These are phyloP conservation scores for Tricholaema leucomelas DNA, from an alignment of 2,113 vertebrate genomes.

Conservation along the genomic window DNA sequence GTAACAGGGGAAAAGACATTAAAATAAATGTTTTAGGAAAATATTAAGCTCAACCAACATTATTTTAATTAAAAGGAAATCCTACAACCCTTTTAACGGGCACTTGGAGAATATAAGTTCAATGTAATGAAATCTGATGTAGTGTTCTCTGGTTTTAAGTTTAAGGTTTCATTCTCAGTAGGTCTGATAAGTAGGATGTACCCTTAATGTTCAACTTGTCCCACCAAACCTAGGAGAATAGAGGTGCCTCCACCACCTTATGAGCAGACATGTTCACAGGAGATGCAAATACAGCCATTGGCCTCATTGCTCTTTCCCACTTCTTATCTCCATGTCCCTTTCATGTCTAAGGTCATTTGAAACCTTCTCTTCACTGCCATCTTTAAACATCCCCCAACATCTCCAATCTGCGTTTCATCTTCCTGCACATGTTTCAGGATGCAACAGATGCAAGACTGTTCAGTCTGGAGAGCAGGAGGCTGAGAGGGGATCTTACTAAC, in stretches of 20 bases:
- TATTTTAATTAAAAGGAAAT: constrained; percentile 69
- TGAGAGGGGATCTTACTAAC: too few species aligned
- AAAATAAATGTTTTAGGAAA: constrained; percentile 55
- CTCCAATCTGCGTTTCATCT: background rate
- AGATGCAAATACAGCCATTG: background rate
- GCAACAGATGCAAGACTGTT: background rate
- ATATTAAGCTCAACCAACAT: constrained; percentile 52
- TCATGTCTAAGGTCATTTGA: background rate
- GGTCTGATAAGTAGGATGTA: background rate
- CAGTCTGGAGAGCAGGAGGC: too few species aligned
- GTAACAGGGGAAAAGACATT: constrained; percentile 15
- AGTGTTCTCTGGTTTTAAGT: background rate
- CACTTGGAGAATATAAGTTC: constrained; percentile 58
- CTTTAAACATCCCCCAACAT: background rate
- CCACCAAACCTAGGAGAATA: background rate
- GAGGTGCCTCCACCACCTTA: background rate
- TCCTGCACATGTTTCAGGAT: background rate
- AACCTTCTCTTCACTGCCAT: background rate
- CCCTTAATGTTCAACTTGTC: background rate
- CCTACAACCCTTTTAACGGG: constrained; percentile 34
- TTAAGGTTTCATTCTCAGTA: background rate
- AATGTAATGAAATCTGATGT: constrained; percentile 25
- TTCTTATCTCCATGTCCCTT: background rate
- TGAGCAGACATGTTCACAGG: background rate
- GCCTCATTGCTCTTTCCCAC: background rate